Evolutionary conservation across 2,797 vertebrate species (phyloP).

Genomic region (Rallus crepitans): DNA sequence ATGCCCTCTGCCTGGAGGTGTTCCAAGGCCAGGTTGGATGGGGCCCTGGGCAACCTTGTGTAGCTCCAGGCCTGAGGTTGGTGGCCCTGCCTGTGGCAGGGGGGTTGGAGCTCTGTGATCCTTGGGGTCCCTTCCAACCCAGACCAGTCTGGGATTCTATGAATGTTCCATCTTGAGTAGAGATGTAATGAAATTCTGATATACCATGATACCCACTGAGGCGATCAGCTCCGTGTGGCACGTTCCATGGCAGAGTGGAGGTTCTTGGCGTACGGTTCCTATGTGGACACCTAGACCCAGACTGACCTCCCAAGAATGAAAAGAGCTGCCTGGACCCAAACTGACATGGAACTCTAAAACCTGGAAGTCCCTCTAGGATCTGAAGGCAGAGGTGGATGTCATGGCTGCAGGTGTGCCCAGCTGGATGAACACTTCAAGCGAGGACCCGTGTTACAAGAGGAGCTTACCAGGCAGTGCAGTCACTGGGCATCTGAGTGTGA

Average conservation of each 20-base stretch:
- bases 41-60: too few species aligned
- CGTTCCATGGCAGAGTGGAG: fast-evolving
- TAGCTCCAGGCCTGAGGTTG: too few species aligned
- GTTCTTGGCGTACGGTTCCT: fast-evolving
- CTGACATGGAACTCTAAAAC: background rate
- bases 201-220: background rate
- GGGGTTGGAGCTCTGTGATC: too few species aligned
- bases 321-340: background rate
- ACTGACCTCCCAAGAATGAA: background rate
- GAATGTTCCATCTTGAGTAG: background rate
- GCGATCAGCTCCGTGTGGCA: fast-evolving
- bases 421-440: background rate
- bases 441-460: background rate
- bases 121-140: too few species aligned
- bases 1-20: too few species aligned
- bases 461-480: background rate
- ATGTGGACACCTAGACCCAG: background rate
- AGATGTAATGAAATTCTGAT: background rate
- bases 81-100: too few species aligned
- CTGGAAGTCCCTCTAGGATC: too few species aligned
- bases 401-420: background rate
- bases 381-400: background rate
- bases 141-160: too few species aligned
- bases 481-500: background rate
- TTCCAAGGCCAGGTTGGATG: too few species aligned